Conservation (phyloP, 2,113 vertebrate species). For the Cyprinodon brontotheroides region DNA sequence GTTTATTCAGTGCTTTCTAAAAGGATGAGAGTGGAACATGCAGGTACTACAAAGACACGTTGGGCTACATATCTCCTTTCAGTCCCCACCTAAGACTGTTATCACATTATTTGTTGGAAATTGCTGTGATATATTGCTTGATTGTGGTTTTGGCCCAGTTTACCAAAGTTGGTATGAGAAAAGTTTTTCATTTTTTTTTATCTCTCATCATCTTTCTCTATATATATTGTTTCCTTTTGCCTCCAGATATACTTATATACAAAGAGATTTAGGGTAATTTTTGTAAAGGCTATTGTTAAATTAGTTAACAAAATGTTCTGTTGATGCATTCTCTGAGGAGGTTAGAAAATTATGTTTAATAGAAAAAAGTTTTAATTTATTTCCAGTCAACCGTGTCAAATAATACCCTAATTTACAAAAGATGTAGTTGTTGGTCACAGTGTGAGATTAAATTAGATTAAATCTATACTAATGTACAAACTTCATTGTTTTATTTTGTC, state of each 20-base stretch:
- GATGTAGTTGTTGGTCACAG: neutral
- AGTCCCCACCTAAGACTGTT: constrained; percentile 37
- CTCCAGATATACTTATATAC: constrained; percentile 19
- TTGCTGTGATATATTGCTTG: constrained; percentile 63
- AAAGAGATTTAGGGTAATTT: constrained; percentile 38
- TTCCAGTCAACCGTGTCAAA: neutral
- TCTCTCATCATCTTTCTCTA: constrained; percentile 32
- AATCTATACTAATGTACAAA: neutral
- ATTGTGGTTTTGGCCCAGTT: constrained; percentile 57
- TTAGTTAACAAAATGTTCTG: neutral
- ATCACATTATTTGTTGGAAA: constrained; percentile 61
- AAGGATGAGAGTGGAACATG: constrained; percentile 35
- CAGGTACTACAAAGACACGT: constrained; percentile 47
- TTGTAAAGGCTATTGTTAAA: constrained; percentile 30
- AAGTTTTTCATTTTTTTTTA: constrained; percentile 66
- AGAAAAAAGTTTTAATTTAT: neutral
- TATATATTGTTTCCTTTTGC: constrained; percentile 51
- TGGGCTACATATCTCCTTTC: constrained; percentile 39
- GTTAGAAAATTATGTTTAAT: neutral
- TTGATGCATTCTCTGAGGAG: neutral
- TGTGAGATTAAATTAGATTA: neutral
- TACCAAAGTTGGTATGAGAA: constrained; percentile 50
- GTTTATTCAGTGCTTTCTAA: constrained; percentile 56
- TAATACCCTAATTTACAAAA: neutral
- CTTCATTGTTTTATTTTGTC: neutral